Base-by-base conservation (phyloP, 2,888 invertebrate species). In the Scaptomyza cyrtandrae region DNA sequence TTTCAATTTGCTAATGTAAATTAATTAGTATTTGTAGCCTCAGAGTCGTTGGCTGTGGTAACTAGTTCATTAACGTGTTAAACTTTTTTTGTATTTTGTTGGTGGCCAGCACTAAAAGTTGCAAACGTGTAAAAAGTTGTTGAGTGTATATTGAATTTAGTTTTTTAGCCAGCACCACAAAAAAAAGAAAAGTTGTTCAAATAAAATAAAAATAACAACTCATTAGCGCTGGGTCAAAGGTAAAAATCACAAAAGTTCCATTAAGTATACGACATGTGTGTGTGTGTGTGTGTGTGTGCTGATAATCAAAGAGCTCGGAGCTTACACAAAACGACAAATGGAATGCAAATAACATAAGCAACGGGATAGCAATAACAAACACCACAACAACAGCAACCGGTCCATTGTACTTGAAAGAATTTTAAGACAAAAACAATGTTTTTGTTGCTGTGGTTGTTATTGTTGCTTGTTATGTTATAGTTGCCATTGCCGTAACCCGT, bases 1-100 rank as follows among this genome's bases (percentile, higher is more conserved):
- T 80, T 74, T 74, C 73, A 83, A 80, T 76, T 83, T 80, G 71
- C 80, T 80, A 80, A 83, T 82, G 80, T 69, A 75, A 83, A 80
- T 83, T 86, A 83, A 86, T 83, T 83, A 83, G 84, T 64, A 72
- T 59, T 60, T 66, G 58, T 58, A 65, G 77, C 60, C 86, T 46
- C 61, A 71, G 65, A 61, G 62, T 65, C 49, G 71, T 71, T 60
- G 61, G 67, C 69, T 75, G 80, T 31, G 83, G 80, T 73, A 54
- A 67, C 66, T 62, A 77, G 86, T 83, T 83, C 77, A 83, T 86
- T 76, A 79, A 74, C 24, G 62, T 80, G 50, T 45, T 49, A 67
- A 82, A 76, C 43, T 65, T 60, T 63, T 57, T 46, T 50, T 31
- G 33, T 19, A 44, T 33, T 39, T 53, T 16, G 48, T 53, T 57